Percentiles rank a stretch among this genome's conserved stretches.
Conservation (phyloP, 2,888 invertebrate genomes). For the Drosophila kanekoi region DNA sequence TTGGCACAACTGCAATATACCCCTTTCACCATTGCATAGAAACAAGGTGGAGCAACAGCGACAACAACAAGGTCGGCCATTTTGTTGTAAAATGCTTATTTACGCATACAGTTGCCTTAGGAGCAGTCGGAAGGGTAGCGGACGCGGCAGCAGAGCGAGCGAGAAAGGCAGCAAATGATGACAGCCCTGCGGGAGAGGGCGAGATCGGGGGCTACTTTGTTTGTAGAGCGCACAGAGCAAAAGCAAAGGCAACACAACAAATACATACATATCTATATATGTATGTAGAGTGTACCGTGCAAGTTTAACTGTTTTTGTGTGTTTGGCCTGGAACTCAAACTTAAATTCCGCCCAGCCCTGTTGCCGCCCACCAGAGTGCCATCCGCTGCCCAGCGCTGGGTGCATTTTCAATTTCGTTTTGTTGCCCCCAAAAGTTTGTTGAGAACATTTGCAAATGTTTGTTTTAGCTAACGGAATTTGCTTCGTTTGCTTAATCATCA, state of each 20-base stretch:
- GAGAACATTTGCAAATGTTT: constrained; percentile 81
- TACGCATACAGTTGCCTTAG: constrained; percentile 70
- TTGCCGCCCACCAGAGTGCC: background rate
- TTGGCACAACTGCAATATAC: background rate
- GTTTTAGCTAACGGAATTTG: constrained; percentile 78
- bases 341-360: constrained; percentile 14
- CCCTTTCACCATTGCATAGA: background rate
- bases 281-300: constrained; percentile 8
- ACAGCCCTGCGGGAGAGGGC: constrained; percentile 17
- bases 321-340: constrained; percentile 70
- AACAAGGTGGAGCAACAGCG: constrained; percentile 29
- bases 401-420: constrained; percentile 61
- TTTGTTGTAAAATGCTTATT: constrained; percentile 73
- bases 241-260: constrained; percentile 29
- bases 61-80: constrained; percentile 44
- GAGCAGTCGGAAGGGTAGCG: constrained; percentile 1
- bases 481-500: constrained; percentile 72
- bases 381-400: constrained; percentile 37
- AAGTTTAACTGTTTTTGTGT: constrained; percentile 68
- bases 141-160: constrained; percentile 1
- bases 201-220: constrained; percentile 44
- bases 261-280: background rate
- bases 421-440: constrained; percentile 71
- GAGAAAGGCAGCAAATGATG: constrained; percentile 30
- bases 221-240: constrained; percentile 40